Evolutionary conservation across 1,140 invertebrate species (phyloP).

Genomic region (Schlechtendalia chinensis): DNA sequence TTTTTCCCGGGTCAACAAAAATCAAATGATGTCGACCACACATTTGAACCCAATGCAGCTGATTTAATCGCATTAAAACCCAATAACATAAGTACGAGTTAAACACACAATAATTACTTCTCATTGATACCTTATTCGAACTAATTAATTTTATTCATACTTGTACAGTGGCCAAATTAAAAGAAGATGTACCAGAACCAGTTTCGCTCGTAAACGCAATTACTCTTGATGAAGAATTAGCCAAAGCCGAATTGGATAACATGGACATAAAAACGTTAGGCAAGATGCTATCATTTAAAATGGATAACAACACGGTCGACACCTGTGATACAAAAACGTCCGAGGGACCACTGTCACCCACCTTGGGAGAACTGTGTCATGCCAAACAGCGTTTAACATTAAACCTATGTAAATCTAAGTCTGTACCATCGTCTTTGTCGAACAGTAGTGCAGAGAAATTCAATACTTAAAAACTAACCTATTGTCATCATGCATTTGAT

Average conservation of each 20-base stretch:
- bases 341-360: slow-evolving; percentile 45
- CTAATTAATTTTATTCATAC: not conserved
- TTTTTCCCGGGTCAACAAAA: slow-evolving; percentile 66
- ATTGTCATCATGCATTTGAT: not conserved
- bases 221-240: slow-evolving; percentile 29
- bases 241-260: slow-evolving; percentile 31
- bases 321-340: not conserved
- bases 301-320: slow-evolving; percentile 3
- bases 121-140: not conserved
- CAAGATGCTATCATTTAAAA: slow-evolving; percentile 36
- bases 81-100: slow-evolving; percentile 21
- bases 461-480: not conserved
- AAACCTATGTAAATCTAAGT: slow-evolving; percentile 62
- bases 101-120: not conserved
- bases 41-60: slow-evolving; percentile 38
- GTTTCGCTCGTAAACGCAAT: not conserved
- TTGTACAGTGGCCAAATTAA: slow-evolving; percentile 6
- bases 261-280: slow-evolving; percentile 44
- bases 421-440: slow-evolving; percentile 51
- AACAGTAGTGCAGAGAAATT: not conserved
- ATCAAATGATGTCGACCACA: slow-evolving; percentile 5
- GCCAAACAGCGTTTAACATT: slow-evolving; percentile 70
- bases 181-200: slow-evolving; percentile 37
- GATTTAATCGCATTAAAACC: slow-evolving; percentile 54
- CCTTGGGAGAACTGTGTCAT: slow-evolving; percentile 70